Base-by-base conservation (phyloP, 1,140 invertebrate species). In the Diorhabda sublineata region DNA sequence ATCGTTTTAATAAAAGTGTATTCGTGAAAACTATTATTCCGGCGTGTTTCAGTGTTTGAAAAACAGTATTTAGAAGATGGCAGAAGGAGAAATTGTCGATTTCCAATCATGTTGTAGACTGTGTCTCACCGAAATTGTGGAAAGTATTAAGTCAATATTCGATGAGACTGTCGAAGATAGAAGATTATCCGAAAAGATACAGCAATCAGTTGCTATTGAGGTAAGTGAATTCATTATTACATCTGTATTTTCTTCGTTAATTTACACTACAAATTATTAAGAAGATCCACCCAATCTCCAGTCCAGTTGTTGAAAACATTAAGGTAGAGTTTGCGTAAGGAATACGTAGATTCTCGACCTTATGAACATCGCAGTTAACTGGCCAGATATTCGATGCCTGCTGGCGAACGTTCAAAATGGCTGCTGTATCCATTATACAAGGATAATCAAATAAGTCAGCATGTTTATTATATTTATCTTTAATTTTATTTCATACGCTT, bases 81-180 rank as follows among this genome's bases (percentile, higher is more conserved):
- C 47, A 8, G 47, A 52, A 52, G 47, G 2, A 52, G 47, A 67
- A 64, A 44, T 72, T 61, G 69, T 64, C 56, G 73, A 73, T 75
- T 75, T 73, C 67, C 74, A 69, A 62, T 67, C 71, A 59, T 78
- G 76, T 70, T 79, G 78, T 64, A 74, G 78, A 66, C 72, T 79
- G 47, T 79, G 78, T 64, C 72, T 79, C 58, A 69, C 72, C 4
- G 76, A 79, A n/a, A 75, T 71, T 56, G 58, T 66, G 11, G 74
- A 76, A 45, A 66, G 72, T 58, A 69, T 78, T 66, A 76, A 75
- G 68, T 74, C 73, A 45, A 66, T 79, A 69, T 79, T 75, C 69
- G 77, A 76, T 63, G 76, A 74, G 47, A 66, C 62, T 41, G 59
- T 68, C 58, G 69, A 61, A 41, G 66, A 74, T 61, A 69, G 58